These are phyloP conservation scores for Pachymerium ferrugineum DNA, from an alignment of 2,888 invertebrate species.

Conservation along the genomic window DNA sequence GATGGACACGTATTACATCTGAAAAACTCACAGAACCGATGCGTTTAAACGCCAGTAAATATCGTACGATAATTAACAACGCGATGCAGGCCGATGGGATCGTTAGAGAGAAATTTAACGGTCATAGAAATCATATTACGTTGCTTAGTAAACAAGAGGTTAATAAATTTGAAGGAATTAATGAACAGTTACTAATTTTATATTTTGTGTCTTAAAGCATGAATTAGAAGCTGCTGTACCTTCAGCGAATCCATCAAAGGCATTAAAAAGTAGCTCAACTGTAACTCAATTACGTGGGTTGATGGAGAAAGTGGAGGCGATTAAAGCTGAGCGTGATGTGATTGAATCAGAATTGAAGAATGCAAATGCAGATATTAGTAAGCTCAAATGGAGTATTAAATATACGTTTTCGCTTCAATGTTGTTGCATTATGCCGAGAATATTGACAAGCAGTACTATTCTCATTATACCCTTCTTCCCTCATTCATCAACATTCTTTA, in stretches of 20 bases:
- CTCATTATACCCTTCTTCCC: not conserved
- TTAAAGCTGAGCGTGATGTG: constrained; percentile 83
- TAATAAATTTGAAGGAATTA: constrained; percentile 27
- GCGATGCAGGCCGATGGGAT: constrained; percentile 74
- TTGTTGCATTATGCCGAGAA: not conserved
- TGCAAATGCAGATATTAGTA: constrained; percentile 69
- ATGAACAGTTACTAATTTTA: constrained; percentile 5
- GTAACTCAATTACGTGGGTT: constrained; percentile 64
- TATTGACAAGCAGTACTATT: not conserved
- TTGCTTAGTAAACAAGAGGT: constrained; percentile 66
- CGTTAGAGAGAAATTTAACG: constrained; percentile 78
- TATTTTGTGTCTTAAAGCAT: constrained; percentile 42
- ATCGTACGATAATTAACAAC: constrained; percentile 76
- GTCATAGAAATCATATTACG: constrained; percentile 70
- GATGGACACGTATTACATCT: constrained; percentile 87
- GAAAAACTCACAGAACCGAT: constrained; percentile 83
- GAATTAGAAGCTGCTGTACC: constrained; percentile 68
- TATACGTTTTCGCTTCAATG: not conserved
- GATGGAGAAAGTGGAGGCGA: constrained; percentile 75
- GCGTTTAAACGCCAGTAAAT: constrained; percentile 81
- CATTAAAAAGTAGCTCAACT: constrained; percentile 54
- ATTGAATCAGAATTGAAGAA: constrained; percentile 81
- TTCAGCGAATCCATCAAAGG: constrained; percentile 50
- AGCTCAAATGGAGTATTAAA: constrained; percentile 37
- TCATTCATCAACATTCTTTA: too few relatives aligned